A percentile compares a stretch with the other conserved stretches of the same genome.
phyloP scores from a whole-genome alignment of 2,113 vertebrate genomes.

The Coregonus clupeaformis region DNA sequence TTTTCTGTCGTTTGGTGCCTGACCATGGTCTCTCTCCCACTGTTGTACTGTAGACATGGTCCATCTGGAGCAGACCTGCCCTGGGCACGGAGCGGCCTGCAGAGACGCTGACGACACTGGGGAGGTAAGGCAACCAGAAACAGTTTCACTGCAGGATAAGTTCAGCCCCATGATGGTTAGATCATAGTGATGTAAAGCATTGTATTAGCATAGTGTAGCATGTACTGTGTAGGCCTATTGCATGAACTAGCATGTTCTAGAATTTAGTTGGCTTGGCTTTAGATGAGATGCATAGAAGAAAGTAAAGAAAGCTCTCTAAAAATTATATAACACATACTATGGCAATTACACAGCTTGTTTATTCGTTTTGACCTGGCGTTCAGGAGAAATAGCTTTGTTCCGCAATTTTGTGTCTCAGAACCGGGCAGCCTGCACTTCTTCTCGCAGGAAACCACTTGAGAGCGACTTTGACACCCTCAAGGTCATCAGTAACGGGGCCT shows the following conservation, averaged over 20 bases:
- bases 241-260: too few relatives aligned
- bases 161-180: too few relatives aligned
- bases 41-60: conserved; percentile 76
- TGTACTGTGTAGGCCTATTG: too few relatives aligned
- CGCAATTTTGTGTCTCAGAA: conserved; percentile 54
- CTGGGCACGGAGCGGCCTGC: conserved; percentile 65
- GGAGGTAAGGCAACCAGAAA: conserved; percentile 69
- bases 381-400: neutral
- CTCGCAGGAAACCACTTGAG: conserved; percentile 87
- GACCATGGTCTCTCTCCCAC: conserved; percentile 12
- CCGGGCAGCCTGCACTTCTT: conserved; percentile 62
- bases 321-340: too few relatives aligned
- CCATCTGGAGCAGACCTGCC: conserved; percentile 81
- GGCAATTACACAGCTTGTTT: too few relatives aligned
- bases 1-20: neutral
- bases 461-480: conserved; percentile 93
- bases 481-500: conserved; percentile 93
- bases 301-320: too few relatives aligned
- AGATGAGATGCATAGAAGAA: too few relatives aligned
- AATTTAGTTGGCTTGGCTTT: too few relatives aligned
- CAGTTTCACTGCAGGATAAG: neutral
- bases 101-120: conserved; percentile 72
- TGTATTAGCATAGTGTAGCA: too few relatives aligned
- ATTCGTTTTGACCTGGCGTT: too few relatives aligned
- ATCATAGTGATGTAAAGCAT: too few relatives aligned